A percentile compares a stretch with the other conserved stretches of the same genome.
Conservation (phyloP, 2,888 invertebrate genomes). For the Augiades crinisus region DNA sequence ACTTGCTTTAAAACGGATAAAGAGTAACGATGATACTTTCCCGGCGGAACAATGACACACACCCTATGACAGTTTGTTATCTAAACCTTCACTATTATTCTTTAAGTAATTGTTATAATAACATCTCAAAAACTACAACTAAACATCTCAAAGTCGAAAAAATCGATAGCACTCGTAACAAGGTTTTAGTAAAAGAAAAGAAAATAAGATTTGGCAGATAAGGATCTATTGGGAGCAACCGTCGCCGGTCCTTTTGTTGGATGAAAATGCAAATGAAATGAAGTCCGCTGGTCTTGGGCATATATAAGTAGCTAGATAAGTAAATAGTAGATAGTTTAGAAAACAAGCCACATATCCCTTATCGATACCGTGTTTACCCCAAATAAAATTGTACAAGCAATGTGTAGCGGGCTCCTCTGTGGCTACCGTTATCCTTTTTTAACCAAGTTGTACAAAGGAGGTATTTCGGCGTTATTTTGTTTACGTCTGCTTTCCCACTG, state of each 20-base stretch:
- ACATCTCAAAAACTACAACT: background rate
- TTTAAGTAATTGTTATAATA: too few relatives aligned
- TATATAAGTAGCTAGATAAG: background rate
- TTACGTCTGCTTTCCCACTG: too few relatives aligned
- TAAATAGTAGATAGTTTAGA: background rate
- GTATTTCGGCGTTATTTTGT: too few relatives aligned
- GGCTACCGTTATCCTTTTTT: background rate
- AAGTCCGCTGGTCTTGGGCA: slow-evolving; percentile 23
- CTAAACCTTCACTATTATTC: too few relatives aligned
- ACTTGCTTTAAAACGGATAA: too few relatives aligned
- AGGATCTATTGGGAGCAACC: slow-evolving; percentile 47
- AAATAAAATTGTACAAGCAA: background rate
- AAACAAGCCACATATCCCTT: too few relatives aligned
- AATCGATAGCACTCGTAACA: slow-evolving; percentile 40
- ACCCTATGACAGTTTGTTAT: too few relatives aligned
- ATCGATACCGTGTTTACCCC: too few relatives aligned
- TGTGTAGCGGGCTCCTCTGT: background rate
- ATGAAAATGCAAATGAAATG: slow-evolving; percentile 54
- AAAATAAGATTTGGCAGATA: slow-evolving; percentile 53
- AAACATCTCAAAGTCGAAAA: background rate
- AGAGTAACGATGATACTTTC: too few relatives aligned
- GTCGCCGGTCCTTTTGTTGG: slow-evolving; percentile 43
- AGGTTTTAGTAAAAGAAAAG: slow-evolving; percentile 47
- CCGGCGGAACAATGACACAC: too few relatives aligned
- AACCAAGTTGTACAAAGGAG: too few relatives aligned